Percentiles rank a stretch among this genome's conserved stretches.
These are phyloP conservation scores for Littorina saxatilis DNA, from an alignment of 1,140 invertebrate genomes.

Conservation along the genomic window DNA sequence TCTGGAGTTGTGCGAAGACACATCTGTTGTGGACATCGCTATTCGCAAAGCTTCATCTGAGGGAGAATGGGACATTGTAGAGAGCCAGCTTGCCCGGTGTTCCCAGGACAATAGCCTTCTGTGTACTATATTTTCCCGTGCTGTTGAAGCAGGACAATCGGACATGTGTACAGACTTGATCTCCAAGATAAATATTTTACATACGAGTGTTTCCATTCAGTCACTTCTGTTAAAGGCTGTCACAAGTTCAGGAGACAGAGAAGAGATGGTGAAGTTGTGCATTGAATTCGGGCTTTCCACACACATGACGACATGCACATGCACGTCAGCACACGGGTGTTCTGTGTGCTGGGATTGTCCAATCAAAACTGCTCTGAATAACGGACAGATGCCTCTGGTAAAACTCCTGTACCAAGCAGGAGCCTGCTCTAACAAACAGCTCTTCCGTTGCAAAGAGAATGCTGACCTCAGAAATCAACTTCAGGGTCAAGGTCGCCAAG, in stretches of 20 bases:
- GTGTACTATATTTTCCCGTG: neutral
- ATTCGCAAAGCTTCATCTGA: neutral
- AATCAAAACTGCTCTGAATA: neutral
- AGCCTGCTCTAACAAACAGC: no score
- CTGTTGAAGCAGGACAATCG: neutral
- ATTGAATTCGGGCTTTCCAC: neutral
- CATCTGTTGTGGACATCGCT: neutral
- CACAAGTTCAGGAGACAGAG: neutral
- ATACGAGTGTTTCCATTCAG: neutral
- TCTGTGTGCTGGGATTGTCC: neutral
- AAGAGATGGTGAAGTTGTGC: neutral
- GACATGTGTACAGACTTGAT: neutral
- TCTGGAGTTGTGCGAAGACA: neutral
- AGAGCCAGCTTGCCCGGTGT: neutral
- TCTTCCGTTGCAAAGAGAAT: no score
- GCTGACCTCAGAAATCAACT: no score
- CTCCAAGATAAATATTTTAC: neutral
- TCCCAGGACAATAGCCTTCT: neutral
- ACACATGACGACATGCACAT: neutral
- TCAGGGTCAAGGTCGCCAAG: no score
- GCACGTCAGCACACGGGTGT: neutral
- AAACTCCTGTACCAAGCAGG: no score
- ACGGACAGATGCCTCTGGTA: constrained; percentile 9
- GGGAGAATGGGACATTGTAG: neutral
- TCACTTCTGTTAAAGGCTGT: neutral